Evolutionary conservation across 2,113 vertebrate genomes (phyloP).

Genomic region (Sander vitreus): DNA sequence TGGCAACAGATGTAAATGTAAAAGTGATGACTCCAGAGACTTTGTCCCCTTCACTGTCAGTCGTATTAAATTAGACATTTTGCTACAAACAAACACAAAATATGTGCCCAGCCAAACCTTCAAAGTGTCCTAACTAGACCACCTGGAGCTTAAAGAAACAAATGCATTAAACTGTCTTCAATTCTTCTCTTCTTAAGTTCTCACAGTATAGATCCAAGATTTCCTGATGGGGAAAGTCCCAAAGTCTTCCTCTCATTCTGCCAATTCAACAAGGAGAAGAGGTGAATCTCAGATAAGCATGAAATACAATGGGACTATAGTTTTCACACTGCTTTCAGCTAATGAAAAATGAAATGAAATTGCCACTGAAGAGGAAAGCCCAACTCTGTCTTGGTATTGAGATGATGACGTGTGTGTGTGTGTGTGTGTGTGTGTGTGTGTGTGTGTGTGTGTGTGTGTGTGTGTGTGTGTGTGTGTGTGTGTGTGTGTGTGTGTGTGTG

Average conservation of each 20-base stretch:
- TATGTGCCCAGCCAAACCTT: slow-evolving; percentile 1
- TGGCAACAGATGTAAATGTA: not conserved
- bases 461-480: too few species aligned
- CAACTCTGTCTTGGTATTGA: not conserved
- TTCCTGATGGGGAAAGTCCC: slow-evolving; percentile 15
- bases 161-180: slow-evolving; percentile 12
- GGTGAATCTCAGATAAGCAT: slow-evolving; percentile 11
- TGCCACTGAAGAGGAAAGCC: slow-evolving; percentile 37
- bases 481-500: not conserved
- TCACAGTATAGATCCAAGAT: slow-evolving; percentile 42
- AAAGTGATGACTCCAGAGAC: not conserved
- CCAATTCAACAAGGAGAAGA: slow-evolving; percentile 7
- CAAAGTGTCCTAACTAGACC: slow-evolving; percentile 13
- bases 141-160: slow-evolving; percentile 13
- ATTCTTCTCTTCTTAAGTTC: slow-evolving; percentile 17
- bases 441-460: too few species aligned
- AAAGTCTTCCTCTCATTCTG: slow-evolving; percentile 12
- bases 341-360: slow-evolving; percentile 26
- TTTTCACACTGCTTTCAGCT: slow-evolving; percentile 28
- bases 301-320: slow-evolving; percentile 27
- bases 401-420: not conserved
- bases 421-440: too few species aligned
- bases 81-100: slow-evolving; percentile 1
- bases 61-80: slow-evolving; percentile 3
- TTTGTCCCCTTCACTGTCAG: not conserved